Evolutionary conservation across 2,888 invertebrate genomes (phyloP), one percentile per base, ranked within the genome.

Genomic region (Maniola hyperantus): DNA sequence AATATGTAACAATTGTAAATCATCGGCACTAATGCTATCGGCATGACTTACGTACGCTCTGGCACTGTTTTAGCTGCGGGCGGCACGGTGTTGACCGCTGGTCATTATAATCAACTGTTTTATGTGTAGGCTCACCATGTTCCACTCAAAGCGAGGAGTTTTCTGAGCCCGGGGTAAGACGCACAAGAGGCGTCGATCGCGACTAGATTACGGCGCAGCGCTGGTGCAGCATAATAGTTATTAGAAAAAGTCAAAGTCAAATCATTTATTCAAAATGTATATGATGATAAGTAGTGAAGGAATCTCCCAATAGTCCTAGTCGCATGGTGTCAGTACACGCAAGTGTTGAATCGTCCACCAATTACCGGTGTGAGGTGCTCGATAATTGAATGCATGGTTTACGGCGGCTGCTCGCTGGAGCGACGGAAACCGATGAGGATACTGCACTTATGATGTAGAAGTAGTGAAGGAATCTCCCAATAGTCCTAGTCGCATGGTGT

Each of bases 311-410:
- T 10, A 44, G 6, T 44, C 13, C 11, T 5, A n/a, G 5, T n/a
- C 2, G 44, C 6, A 6, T 80, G 74, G 76, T 68, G 65, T 67
- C 72, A 65, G 62, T 73, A 78, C 39, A 62, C 34, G 76, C 78
- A 77, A 82, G 82, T 84, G 84, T 78, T 80, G 84, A 84, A 79
- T 79, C 81, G 74, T 82, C 80, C 77, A 82, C 86, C 89, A 89
- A 89, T 89, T 89, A 88, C 84, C 75, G 74, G 83, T 83, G 83
- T 83, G 87, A 88, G 84, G 79, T 77, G 76, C 76, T 72, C 74
- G 82, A 85, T 89, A 89, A 89, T 87, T 88, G 86, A 88, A 88
- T 86, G 79, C 77, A 88, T 88, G 79, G 76, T 87, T 88, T 87
- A 88, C 83, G 80, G 72, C 76, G 64, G 67, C 69, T 68, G 71